Evolutionary conservation across 2,888 invertebrate species (phyloP).

Genomic region (Eupithecia subumbrata): DNA sequence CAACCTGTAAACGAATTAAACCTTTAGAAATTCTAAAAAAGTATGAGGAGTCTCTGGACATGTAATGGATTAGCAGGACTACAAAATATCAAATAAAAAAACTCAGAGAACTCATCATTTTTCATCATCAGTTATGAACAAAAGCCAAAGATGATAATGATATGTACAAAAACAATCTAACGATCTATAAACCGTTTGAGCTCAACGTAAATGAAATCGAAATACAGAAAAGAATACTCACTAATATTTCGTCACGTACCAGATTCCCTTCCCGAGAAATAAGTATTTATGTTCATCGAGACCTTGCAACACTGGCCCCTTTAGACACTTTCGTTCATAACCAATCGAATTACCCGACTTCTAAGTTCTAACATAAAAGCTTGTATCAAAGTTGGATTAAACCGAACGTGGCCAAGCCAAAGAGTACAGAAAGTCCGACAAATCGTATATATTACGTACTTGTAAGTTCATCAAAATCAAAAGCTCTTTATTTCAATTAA

Average conservation of each 20-base stretch:
- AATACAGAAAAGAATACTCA: background rate
- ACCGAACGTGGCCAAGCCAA: conserved; percentile 38
- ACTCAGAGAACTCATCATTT: too few relatives aligned
- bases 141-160: too few relatives aligned
- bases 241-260: conserved; percentile 2
- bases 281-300: conserved; percentile 11
- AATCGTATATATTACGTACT: too few relatives aligned
- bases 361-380: conserved; percentile 45
- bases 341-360: conserved; percentile 39
- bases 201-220: background rate
- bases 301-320: conserved; percentile 5
- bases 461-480: too few relatives aligned
- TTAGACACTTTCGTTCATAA: conserved; percentile 30
- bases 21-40: background rate
- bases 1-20: too few relatives aligned
- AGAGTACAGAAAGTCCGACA: background rate
- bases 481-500: too few relatives aligned
- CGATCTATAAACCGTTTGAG: background rate
- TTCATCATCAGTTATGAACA: too few relatives aligned
- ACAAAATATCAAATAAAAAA: too few relatives aligned
- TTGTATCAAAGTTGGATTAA: conserved; percentile 62
- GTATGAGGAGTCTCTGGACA: background rate
- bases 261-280: conserved; percentile 1
- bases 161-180: background rate
- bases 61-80: too few relatives aligned